Conservation (phyloP, 2,888 invertebrate genomes). For the Spatulosminthurus flaviceps region DNA sequence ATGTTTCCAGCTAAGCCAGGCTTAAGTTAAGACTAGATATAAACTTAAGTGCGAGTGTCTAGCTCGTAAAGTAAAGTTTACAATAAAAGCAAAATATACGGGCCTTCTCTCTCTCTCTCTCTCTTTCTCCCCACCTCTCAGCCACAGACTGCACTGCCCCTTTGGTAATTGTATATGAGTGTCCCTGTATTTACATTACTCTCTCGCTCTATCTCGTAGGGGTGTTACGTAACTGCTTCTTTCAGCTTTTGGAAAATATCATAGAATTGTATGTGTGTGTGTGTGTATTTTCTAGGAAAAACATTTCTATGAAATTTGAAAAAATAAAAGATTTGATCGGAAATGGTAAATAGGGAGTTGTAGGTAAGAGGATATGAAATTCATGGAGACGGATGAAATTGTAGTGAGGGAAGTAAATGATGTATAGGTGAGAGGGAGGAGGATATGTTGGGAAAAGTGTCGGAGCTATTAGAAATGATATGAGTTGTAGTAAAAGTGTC, state of each 20-base stretch:
- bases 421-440: too few relatives aligned
- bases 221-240: too few relatives aligned
- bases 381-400: background rate
- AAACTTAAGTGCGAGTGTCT: conserved; percentile 31
- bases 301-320: too few relatives aligned
- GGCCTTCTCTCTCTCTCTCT: conserved; percentile 11
- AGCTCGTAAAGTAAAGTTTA: conserved; percentile 40
- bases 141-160: background rate
- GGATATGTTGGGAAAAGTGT: too few relatives aligned
- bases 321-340: background rate
- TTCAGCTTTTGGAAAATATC: too few relatives aligned
- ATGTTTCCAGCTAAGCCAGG: conserved; percentile 35
- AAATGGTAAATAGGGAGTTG: background rate
- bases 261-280: too few relatives aligned
- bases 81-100: conserved; percentile 38
- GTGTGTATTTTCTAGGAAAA: too few relatives aligned
- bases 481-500: background rate
- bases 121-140: background rate
- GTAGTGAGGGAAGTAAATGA: background rate
- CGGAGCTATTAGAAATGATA: too few relatives aligned
- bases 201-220: too few relatives aligned
- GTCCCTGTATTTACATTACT: too few relatives aligned
- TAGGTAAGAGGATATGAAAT: conserved; percentile 3
- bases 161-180: too few relatives aligned
- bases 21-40: conserved; percentile 38